Conservation (phyloP, 2,797 vertebrate species). For the Emydoidea blandingii region DNA sequence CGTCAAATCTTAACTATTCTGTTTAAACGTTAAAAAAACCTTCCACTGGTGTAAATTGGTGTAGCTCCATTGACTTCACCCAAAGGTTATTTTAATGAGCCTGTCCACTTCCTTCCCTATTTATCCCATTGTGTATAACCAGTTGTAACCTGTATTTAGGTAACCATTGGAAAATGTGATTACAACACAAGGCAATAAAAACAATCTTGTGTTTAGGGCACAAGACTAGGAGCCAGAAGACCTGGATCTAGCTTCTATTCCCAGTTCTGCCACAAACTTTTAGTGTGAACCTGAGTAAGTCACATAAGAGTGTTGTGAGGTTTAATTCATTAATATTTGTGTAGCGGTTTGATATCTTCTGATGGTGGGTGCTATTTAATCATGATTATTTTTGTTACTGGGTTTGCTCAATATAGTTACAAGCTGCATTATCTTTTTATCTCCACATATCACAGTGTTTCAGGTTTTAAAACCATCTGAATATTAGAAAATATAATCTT, state of each 20-base stretch:
- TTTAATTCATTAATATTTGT: background rate
- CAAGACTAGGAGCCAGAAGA: background rate
- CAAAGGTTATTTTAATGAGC: background rate
- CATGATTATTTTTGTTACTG: background rate
- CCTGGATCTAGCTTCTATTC: background rate
- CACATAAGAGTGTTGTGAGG: fast-evolving
- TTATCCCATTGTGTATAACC: background rate
- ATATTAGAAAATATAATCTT: slow-evolving; percentile 17
- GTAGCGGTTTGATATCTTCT: background rate
- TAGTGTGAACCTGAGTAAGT: background rate
- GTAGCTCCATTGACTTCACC: background rate
- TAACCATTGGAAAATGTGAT: background rate
- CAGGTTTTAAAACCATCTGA: slow-evolving; percentile 28
- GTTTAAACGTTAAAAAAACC: background rate
- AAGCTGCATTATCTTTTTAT: slow-evolving; percentile 20
- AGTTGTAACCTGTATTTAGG: background rate
- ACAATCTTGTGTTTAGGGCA: background rate
- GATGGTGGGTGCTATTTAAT: background rate
- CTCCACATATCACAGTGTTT: slow-evolving; percentile 8
- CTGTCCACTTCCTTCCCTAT: background rate
- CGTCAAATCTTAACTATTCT: background rate
- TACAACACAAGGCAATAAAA: background rate
- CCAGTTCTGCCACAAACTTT: background rate
- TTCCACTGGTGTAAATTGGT: background rate
- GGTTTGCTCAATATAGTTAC: slow-evolving; percentile 16